A percentile compares a stretch with the other conserved stretches of the same genome.
Conservation (phyloP, 2,797 vertebrate species). For the Eidolon dupreanum region DNA sequence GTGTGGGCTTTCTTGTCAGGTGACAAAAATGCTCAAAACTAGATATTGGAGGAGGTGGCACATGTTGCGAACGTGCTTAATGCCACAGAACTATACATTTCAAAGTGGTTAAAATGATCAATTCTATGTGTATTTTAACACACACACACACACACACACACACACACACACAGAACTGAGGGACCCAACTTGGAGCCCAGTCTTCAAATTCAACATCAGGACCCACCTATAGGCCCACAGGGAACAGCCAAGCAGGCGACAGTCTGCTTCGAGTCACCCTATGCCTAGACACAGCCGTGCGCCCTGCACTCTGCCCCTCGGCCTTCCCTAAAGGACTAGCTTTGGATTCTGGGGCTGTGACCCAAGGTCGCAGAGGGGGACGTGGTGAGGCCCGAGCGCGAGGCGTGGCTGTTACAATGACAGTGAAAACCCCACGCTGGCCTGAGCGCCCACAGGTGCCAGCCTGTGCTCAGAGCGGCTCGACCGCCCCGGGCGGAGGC, state of each 20-base stretch:
- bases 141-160: neutral
- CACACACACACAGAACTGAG: neutral
- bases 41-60: no score
- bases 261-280: neutral
- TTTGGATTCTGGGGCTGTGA: neutral
- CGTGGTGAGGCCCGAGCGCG: neutral
- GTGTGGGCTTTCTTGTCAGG: neutral
- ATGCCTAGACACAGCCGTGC: rapidly evolving
- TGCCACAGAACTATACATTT: neutral
- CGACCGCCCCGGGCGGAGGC: neutral
- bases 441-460: neutral
- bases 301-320: rapidly evolving
- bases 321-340: neutral
- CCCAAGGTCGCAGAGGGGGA: neutral
- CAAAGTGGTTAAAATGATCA: neutral
- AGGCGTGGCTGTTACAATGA: no score
- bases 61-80: neutral
- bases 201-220: neutral
- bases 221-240: neutral
- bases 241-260: rapidly evolving
- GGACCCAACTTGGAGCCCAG: neutral
- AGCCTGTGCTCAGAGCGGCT: neutral
- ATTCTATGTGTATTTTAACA: neutral
- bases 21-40: no score
- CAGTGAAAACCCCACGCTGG: rapidly evolving